A percentile compares a stretch with the other conserved stretches of the same genome.
Conservation (phyloP, 1,140 invertebrate species). For the Drosophila carrolli region DNA sequence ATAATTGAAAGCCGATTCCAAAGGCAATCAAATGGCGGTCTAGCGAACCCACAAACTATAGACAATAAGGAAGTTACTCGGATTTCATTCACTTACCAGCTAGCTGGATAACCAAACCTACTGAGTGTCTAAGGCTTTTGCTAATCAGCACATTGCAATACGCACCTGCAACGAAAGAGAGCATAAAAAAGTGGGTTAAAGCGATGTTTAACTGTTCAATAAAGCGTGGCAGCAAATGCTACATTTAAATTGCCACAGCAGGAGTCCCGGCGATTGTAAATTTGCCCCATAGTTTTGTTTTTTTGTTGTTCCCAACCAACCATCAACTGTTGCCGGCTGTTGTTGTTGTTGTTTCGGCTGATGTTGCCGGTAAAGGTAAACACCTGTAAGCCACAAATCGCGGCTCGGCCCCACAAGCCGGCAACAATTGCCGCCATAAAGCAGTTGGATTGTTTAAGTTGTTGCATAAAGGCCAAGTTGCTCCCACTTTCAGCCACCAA, state of each 20-base stretch:
- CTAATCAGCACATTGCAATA: slow-evolving; percentile 34
- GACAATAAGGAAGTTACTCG: slow-evolving; percentile 2
- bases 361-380: slow-evolving; percentile 60
- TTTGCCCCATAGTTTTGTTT: slow-evolving; percentile 32
- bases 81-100: slow-evolving; percentile 16
- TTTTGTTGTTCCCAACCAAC: slow-evolving; percentile 14
- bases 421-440: slow-evolving; percentile 60
- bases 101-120: slow-evolving; percentile 4
- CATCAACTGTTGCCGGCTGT: slow-evolving; percentile 53
- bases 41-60: not conserved
- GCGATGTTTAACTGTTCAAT: slow-evolving; percentile 34
- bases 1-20: slow-evolving; percentile 19
- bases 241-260: slow-evolving; percentile 43
- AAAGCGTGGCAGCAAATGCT: slow-evolving; percentile 50
- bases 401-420: slow-evolving; percentile 20
- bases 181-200: slow-evolving; percentile 34
- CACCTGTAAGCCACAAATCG: slow-evolving; percentile 81
- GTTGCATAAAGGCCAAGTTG: slow-evolving; percentile 71
- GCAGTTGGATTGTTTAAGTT: slow-evolving; percentile 75
- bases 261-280: slow-evolving; percentile 28
- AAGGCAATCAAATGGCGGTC: slow-evolving; percentile 10
- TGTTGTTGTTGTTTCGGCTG: slow-evolving; percentile 14
- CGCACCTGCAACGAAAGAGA: slow-evolving; percentile 70
- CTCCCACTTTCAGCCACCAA: slow-evolving; percentile 29
- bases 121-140: not conserved